These are phyloP conservation scores for Esox lucius DNA, from an alignment of 2,797 vertebrate species.

Conservation along the genomic window DNA sequence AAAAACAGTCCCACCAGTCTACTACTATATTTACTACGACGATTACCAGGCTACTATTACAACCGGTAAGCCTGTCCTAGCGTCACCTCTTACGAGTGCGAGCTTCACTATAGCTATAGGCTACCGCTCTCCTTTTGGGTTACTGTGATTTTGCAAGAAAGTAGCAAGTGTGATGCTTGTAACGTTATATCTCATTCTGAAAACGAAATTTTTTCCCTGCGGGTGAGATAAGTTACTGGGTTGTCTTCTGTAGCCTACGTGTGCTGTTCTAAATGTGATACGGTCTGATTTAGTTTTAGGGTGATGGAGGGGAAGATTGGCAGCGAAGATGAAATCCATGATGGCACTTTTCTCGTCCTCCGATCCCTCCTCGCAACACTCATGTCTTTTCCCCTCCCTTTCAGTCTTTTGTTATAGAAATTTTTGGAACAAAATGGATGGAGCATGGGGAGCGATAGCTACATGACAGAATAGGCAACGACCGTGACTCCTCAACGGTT, in stretches of 20 bases:
- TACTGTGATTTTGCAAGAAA: conserved; percentile 43
- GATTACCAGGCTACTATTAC: conserved; percentile 53
- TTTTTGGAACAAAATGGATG: conserved; percentile 80
- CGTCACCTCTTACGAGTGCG: conserved; percentile 61
- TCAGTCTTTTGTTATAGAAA: conserved; percentile 80
- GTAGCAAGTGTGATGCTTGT: conserved; percentile 56
- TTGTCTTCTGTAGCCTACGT: conserved; percentile 10
- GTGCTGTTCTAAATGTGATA: conserved; percentile 11
- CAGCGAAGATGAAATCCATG: conserved; percentile 79
- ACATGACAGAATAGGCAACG: conserved; percentile 53
- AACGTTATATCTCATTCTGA: conserved; percentile 22
- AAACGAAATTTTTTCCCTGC: conserved; percentile 22
- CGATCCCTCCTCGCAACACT: conserved; percentile 57
- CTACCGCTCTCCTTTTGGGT: conserved; percentile 39
- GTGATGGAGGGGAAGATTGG: conserved; percentile 59
- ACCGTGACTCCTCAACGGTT: conserved; percentile 58
- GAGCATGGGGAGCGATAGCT: conserved; percentile 70
- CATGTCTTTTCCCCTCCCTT: conserved; percentile 72
- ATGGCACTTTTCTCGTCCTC: conserved; percentile 74
- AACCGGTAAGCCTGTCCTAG: conserved; percentile 66
- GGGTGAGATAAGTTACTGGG: conserved; percentile 36
- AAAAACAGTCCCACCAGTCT: conserved; percentile 15
- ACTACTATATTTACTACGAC: conserved; percentile 43
- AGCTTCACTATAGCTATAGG: conserved; percentile 24
- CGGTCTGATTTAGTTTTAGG: conserved; percentile 34